Conservation (phyloP, 1,140 invertebrate species). For the Leptinotarsa defecta region DNA sequence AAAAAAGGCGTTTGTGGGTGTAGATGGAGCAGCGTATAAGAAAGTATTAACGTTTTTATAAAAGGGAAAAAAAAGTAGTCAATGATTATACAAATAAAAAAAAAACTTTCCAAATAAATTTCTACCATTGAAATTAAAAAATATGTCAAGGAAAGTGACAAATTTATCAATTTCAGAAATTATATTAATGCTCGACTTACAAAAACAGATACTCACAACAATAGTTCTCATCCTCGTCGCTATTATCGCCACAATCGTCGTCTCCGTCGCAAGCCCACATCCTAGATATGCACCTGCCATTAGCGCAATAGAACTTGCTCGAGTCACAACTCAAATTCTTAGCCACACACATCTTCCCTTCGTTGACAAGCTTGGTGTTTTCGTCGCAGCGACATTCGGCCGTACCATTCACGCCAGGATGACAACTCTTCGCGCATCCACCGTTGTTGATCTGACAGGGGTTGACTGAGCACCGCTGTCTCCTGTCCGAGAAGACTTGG, state of each 20-base stretch:
- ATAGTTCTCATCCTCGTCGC: constrained; percentile 91
- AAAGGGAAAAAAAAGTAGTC: not conserved
- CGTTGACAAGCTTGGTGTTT: constrained; percentile 86
- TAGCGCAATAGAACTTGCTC: constrained; percentile 90
- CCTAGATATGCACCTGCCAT: constrained; percentile 92
- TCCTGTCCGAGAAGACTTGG: constrained; percentile 79
- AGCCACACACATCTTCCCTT: constrained; percentile 87
- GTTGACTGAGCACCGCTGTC: constrained; percentile 83
- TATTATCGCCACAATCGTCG: constrained; percentile 91
- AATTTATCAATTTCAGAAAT: no score
- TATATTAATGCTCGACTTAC: no score
- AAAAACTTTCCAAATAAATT: not conserved
- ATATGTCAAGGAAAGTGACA: no score
- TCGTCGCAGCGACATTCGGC: constrained; percentile 88
- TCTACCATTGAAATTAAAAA: no score
- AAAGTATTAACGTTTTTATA: not conserved
- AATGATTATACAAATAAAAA: not conserved
- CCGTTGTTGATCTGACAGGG: constrained; percentile 92
- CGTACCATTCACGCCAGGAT: constrained; percentile 81
- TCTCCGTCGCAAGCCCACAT: constrained; percentile 98
- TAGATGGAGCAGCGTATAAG: not conserved
- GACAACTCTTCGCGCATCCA: constrained; percentile 94
- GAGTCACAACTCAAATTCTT: constrained; percentile 87
- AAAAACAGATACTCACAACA: constrained; percentile 68
- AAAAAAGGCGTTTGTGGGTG: constrained; percentile 43